Evolutionary conservation across 2,797 vertebrate species (phyloP).

Genomic region (Prionace glauca): DNA sequence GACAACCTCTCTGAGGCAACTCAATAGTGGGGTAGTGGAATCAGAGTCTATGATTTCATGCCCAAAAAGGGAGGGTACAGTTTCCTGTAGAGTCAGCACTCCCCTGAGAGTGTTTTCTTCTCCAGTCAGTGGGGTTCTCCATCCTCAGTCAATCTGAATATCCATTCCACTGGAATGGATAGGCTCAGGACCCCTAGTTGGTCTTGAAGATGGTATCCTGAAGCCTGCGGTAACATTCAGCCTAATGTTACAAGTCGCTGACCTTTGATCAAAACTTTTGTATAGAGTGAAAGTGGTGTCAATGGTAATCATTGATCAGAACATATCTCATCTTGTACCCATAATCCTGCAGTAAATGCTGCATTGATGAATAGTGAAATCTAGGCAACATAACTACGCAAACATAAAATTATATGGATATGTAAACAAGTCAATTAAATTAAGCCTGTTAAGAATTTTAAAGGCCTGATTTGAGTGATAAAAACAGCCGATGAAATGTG

Average conservation of each 20-base stretch:
- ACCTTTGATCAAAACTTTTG: neutral
- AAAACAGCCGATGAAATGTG: slow-evolving; percentile 3
- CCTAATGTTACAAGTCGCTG: neutral
- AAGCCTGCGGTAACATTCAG: neutral
- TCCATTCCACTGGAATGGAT: neutral
- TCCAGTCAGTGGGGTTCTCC: neutral
- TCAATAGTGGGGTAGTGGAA: too few species aligned
- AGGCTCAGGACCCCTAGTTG: neutral
- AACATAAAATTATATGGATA: slow-evolving; percentile 9
- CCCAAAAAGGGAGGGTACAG: neutral
- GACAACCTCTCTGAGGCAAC: too few species aligned
- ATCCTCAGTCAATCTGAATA: too few species aligned
- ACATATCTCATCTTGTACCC: neutral
- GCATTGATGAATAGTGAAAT: neutral
- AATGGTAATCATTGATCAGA: neutral
- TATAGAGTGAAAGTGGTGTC: neutral
- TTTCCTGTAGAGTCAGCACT: too few species aligned
- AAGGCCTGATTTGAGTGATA: neutral
- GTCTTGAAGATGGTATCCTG: neutral
- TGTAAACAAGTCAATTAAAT: neutral
- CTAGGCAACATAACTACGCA: neutral
- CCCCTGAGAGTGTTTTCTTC: neutral
- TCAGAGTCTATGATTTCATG: neutral
- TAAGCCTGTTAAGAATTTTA: slow-evolving; percentile 11
- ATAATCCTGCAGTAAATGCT: neutral